A percentile compares a stretch with the other conserved stretches of the same genome.
Evolutionary conservation across 1,140 invertebrate species (phyloP).

Genomic region (Drosophila orosa): DNA sequence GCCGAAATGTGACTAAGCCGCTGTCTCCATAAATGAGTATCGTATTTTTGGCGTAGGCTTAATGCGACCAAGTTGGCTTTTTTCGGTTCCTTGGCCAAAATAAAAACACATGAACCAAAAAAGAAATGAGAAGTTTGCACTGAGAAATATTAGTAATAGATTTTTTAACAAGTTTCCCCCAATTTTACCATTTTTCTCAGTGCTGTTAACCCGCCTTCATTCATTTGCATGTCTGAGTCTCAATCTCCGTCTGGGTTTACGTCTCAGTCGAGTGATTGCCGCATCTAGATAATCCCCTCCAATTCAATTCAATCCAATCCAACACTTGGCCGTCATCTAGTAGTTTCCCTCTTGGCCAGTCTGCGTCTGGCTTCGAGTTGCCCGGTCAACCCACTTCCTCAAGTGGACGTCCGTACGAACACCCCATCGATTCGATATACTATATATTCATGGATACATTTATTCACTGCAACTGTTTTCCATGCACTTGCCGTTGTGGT

Average conservation of each 20-base stretch:
- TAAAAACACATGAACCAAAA: conserved; percentile 5
- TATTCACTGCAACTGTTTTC: conserved; percentile 26
- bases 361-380: conserved; percentile 8
- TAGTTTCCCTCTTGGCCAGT: conserved; percentile 38
- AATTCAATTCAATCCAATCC: conserved; percentile 12
- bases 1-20: conserved; percentile 41
- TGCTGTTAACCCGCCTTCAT: conserved; percentile 23
- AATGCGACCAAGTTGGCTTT: conserved; percentile 46
- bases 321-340: conserved; percentile 42
- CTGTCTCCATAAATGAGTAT: conserved; percentile 44
- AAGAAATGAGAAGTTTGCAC: neutral
- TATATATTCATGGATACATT: neutral
- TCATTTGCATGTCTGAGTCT: conserved; percentile 36
- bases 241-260: conserved; percentile 43
- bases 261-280: conserved; percentile 66
- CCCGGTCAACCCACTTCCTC: conserved; percentile 34
- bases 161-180: neutral
- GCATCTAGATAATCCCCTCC: conserved; percentile 58
- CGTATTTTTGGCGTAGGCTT: conserved; percentile 58
- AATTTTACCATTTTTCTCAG: neutral
- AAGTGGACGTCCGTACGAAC: conserved; percentile 40
- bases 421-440: conserved; percentile 24
- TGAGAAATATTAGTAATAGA: neutral
- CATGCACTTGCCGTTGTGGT: conserved; percentile 31
- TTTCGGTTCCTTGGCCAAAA: conserved; percentile 39